Conservation (phyloP, 37 sponge, comb jelly and placozoan species). For the Crambe crambe region DNA sequence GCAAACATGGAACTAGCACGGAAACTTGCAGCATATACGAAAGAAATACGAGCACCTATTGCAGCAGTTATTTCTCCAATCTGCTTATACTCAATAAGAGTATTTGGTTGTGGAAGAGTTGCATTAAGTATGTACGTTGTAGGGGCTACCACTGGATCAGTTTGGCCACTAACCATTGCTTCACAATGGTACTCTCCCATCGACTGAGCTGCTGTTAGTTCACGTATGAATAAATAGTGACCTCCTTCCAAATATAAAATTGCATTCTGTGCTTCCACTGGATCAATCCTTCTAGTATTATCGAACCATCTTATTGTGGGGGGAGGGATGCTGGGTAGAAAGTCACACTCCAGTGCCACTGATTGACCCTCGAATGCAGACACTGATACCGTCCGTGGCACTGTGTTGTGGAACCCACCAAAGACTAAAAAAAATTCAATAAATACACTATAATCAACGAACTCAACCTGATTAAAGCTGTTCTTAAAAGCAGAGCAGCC, state of each 20-base stretch:
- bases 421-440: constrained; percentile 21
- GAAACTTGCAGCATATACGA: constrained; percentile 9
- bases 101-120: background rate
- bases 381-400: background rate
- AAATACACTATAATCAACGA: too few species aligned
- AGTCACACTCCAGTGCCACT: constrained; percentile 36
- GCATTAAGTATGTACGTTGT: background rate
- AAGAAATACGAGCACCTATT: background rate
- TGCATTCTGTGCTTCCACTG: background rate
- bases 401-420: constrained; percentile 10
- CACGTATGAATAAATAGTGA: constrained; percentile 21
- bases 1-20: too few species aligned
- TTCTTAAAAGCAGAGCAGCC: too few species aligned
- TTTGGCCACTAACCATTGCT: constrained; percentile 11
- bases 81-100: constrained; percentile 4
- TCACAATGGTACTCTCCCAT: constrained; percentile 26
- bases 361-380: background rate
- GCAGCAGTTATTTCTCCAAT: constrained; percentile 3
- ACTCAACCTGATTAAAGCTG: too few species aligned
- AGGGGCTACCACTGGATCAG: too few species aligned
- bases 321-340: constrained; percentile 12
- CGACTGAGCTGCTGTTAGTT: background rate
- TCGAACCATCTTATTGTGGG: constrained; percentile 25
- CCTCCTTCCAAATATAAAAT: constrained; percentile 24
- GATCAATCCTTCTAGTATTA: background rate